Base-by-base conservation (phyloP, 1,140 invertebrate genomes). In the Papilio polytes region DNA sequence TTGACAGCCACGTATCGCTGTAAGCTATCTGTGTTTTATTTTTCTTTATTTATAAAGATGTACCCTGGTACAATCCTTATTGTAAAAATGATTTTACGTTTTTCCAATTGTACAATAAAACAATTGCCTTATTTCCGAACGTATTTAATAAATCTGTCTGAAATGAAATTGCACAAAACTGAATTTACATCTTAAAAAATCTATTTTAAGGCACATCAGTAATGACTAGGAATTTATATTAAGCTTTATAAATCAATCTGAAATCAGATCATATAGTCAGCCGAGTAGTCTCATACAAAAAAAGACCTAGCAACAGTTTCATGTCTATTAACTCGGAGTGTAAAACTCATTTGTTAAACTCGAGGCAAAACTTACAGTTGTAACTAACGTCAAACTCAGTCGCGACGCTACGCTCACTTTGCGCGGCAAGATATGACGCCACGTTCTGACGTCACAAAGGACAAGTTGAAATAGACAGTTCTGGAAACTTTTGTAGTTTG, bases 391-490 rank as follows among this genome's bases (percentile, higher is more conserved):
- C 63, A 66, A 66, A 66, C 63, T 70, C 63, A 31, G 22, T 13
- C 36, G 26, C 63, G 26, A 26, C 26, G 63, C 63, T 13, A 36
- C 63, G 63, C 63, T 70, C 26, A 70, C 63, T 70, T 70, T 70
- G 63, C 10, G 26, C 20, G 8, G 20, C 63, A 70, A 1, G 13
- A 70, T 70, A 70, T 70, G 63, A 70, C 26, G 63, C 63, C 22
- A 36, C 63, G 26, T 36, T 36, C 63, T 70, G 63, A 36, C 63
- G 63, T 70, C 22, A 70, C 63, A 70, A 36, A 70, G 63, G 26
- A 31, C 31, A 70, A 70, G 22, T 70, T 70, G 15, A 70, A 70
- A 70, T 31, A 70, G 63, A 70, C 63, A 70, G 13, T 70, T 70
- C 63, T 70, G 22, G 31, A 70, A 70, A 70, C 12, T 70, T 70